Conservation (phyloP, 2,797 vertebrate species). For the Numenius phaeopus region DNA sequence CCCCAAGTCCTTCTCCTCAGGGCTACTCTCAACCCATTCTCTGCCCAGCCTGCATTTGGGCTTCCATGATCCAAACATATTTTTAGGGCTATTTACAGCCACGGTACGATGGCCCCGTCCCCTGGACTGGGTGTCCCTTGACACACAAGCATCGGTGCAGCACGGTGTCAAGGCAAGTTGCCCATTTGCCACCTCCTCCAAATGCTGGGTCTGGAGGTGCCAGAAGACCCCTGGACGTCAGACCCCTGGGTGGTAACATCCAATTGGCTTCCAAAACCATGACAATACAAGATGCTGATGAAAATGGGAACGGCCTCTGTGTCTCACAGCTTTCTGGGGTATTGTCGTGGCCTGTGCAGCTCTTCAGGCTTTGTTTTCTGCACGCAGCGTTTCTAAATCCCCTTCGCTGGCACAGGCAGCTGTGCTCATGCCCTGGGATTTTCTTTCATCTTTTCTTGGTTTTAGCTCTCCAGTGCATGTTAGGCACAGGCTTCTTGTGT, state of each 20-base stretch:
- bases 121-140: background rate
- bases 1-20: background rate
- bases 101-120: accelerated
- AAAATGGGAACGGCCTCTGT: background rate
- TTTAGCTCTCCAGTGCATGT: background rate
- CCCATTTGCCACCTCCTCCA: background rate
- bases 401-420: background rate
- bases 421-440: background rate
- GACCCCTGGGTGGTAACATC: background rate
- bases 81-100: background rate
- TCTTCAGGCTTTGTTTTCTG: background rate
- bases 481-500: background rate
- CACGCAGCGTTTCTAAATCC: background rate
- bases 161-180: background rate
- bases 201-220: background rate
- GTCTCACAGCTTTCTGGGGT: background rate
- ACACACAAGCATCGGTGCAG: background rate
- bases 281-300: accelerated
- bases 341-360: background rate
- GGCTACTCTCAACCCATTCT: background rate
- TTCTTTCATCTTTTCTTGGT: background rate
- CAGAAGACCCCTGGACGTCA: background rate
- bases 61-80: background rate
- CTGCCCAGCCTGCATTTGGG: background rate
- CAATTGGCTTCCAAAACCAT: background rate